These are phyloP conservation scores for Lepidotrigona ventralis DNA, from an alignment of 1,140 invertebrate genomes.

Conservation along the genomic window DNA sequence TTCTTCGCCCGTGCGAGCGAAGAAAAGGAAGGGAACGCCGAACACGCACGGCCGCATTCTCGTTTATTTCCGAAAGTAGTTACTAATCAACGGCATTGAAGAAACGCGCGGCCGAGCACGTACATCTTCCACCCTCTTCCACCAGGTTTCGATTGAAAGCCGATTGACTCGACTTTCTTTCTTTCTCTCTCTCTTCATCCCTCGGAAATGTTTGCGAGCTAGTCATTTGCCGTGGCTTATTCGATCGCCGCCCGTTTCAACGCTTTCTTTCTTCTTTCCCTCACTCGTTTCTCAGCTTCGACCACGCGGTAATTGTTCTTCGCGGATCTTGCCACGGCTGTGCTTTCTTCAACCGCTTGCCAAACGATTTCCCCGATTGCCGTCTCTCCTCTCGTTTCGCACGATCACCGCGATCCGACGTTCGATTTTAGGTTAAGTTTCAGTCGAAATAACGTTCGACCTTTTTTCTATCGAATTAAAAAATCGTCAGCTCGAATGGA, in stretches of 20 bases:
- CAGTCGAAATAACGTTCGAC: too few relatives aligned
- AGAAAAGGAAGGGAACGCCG: neutral
- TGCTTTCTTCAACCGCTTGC: neutral
- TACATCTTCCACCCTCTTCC: neutral
- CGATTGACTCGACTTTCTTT: conserved; percentile 42
- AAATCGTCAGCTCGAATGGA: neutral
- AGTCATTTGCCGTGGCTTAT: conserved; percentile 47
- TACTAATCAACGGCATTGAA: conserved; percentile 67
- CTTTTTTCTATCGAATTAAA: too few relatives aligned
- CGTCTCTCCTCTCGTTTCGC: neutral
- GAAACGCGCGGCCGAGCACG: conserved; percentile 19
- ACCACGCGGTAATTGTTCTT: neutral
- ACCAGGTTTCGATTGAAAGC: conserved; percentile 52
- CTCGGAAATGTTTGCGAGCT: conserved; percentile 47
- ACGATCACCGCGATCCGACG: too few relatives aligned
- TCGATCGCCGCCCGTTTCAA: neutral
- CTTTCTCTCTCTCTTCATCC: neutral
- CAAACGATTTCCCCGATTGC: neutral
- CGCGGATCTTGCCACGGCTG: neutral
- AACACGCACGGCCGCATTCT: conserved; percentile 9
- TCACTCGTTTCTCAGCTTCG: neutral
- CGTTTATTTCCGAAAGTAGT: conserved; percentile 60
- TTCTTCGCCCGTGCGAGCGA: neutral
- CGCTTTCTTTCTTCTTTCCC: neutral
- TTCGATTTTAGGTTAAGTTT: too few relatives aligned